phyloP scores from a whole-genome alignment of 2,888 invertebrate species.

The Papilio demoleus region DNA sequence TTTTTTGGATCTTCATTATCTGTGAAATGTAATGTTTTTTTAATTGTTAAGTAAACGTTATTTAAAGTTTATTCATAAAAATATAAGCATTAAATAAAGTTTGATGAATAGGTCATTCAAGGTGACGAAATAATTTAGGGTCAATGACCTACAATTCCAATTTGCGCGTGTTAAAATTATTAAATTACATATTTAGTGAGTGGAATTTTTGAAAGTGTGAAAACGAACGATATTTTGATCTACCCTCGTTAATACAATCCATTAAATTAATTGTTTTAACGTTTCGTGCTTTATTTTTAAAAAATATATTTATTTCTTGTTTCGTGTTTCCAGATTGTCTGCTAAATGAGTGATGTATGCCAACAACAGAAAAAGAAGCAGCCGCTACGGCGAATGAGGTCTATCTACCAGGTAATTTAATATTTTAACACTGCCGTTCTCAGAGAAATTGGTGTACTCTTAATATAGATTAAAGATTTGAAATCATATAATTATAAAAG shows the following conservation, averaged over 20 bases:
- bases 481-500: too few relatives aligned
- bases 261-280: background rate
- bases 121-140: background rate
- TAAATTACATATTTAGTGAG: background rate
- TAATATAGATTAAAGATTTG: background rate
- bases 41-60: background rate
- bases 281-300: background rate
- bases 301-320: conserved; percentile 27
- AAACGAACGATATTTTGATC: background rate
- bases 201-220: background rate
- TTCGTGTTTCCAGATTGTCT: conserved; percentile 51
- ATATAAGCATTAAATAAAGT: too few relatives aligned
- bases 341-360: conserved; percentile 73
- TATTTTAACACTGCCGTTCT: background rate
- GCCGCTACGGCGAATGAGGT: conserved; percentile 62
- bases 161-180: background rate
- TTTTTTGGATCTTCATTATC: background rate
- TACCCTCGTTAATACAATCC: background rate
- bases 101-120: too few relatives aligned
- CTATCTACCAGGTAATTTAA: conserved; percentile 65
- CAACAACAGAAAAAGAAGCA: conserved; percentile 47
- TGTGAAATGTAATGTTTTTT: background rate
- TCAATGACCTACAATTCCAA: background rate
- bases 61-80: too few relatives aligned
- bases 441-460: background rate